Percentiles rank a stretch among this genome's conserved stretches.
Evolutionary conservation across 2,113 vertebrate species (phyloP).

Genomic region (Hydrochoerus hydrochaeris): DNA sequence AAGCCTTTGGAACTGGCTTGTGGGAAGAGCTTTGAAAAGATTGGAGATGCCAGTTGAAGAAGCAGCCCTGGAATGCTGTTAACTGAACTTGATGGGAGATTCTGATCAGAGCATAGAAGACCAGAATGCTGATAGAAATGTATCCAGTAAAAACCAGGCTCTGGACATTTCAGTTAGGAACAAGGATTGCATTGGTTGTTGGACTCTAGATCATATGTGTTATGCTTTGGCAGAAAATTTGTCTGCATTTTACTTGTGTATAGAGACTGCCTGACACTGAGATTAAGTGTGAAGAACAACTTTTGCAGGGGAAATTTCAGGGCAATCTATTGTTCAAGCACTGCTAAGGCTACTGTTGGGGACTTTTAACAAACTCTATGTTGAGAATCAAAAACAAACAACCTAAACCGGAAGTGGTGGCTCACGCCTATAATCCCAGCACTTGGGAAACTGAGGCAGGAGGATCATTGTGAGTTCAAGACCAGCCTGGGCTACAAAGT

Average conservation of each 20-base stretch:
- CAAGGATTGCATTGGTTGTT: not conserved
- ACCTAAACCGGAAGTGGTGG: too few relatives aligned
- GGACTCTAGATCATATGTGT: not conserved
- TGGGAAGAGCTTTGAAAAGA: too few relatives aligned
- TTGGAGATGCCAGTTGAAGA: too few relatives aligned
- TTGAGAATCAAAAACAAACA: not conserved
- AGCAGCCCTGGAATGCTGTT: too few relatives aligned
- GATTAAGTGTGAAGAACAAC: not conserved
- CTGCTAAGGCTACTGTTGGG: not conserved
- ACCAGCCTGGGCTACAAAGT: too few relatives aligned
- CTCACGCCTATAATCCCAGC: too few relatives aligned
- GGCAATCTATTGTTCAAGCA: not conserved
- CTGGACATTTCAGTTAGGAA: not conserved
- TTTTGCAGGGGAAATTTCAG: not conserved
- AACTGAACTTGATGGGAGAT: too few relatives aligned
- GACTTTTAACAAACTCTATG: not conserved
- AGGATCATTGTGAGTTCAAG: too few relatives aligned
- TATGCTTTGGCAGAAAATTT: not conserved
- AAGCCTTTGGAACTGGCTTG: too few relatives aligned
- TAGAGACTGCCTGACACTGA: not conserved
- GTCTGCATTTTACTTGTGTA: not conserved
- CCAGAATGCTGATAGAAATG: not conserved
- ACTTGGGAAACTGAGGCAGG: too few relatives aligned
- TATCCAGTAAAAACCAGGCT: not conserved
- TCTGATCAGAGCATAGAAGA: too few relatives aligned